phyloP scores from a whole-genome alignment of 2,888 invertebrate species.

The Tiliacea aurago region DNA sequence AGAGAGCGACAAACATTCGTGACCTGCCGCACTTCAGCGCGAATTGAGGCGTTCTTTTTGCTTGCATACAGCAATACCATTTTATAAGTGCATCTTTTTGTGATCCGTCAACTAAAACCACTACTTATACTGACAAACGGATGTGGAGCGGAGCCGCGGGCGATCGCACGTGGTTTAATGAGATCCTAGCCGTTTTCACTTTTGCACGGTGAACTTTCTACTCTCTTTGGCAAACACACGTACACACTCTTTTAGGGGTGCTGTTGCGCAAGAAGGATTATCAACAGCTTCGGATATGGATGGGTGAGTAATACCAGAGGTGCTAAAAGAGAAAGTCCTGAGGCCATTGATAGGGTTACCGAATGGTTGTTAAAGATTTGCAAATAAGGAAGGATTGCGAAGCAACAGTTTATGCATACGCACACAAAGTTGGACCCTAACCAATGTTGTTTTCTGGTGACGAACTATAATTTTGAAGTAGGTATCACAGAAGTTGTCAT shows the following conservation, averaged over 20 bases:
- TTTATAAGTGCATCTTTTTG: slow-evolving; percentile 55
- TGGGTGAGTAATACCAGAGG: slow-evolving; percentile 55
- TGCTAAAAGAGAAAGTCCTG: slow-evolving; percentile 60
- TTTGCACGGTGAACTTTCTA: slow-evolving; percentile 79
- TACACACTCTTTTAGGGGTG: slow-evolving; percentile 59
- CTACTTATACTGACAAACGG: slow-evolving; percentile 52
- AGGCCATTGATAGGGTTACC: slow-evolving; percentile 47
- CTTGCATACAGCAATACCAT: slow-evolving; percentile 37
- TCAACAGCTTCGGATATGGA: slow-evolving; percentile 53
- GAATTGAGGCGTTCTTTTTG: slow-evolving; percentile 43
- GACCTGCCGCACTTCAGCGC: slow-evolving; percentile 52
- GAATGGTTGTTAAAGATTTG: slow-evolving; percentile 25
- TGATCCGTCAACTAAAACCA: slow-evolving; percentile 50
- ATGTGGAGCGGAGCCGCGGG: slow-evolving; percentile 65
- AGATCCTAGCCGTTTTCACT: slow-evolving; percentile 67
- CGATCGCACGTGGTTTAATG: slow-evolving; percentile 55
- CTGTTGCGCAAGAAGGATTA: slow-evolving; percentile 73
- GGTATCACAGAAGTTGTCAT: not conserved
- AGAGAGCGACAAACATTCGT: slow-evolving; percentile 42
- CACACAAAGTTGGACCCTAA: not conserved
- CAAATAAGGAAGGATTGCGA: slow-evolving; percentile 18
- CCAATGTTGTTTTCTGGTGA: not conserved
- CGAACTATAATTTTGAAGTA: not conserved
- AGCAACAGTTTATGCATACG: not conserved
- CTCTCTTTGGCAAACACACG: slow-evolving; percentile 76